Evolutionary conservation across 2,113 vertebrate genomes (phyloP), one percentile per base, ranked within the genome.

Genomic region (Antechinus flavipes): DNA sequence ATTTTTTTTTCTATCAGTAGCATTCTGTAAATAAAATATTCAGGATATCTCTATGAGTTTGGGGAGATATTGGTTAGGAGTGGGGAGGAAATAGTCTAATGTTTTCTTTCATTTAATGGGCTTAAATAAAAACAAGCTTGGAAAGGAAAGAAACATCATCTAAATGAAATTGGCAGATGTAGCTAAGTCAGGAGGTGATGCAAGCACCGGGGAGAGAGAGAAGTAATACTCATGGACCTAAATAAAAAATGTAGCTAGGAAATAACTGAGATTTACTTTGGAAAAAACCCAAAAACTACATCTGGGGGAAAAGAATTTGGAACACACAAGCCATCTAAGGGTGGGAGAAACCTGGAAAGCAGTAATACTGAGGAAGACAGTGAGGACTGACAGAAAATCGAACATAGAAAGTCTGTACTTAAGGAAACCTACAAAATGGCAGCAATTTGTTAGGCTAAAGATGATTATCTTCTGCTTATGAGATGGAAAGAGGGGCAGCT

Each of bases 291-390:
- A 90, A 94, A 50, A 47, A 96, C 61, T 91, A 35, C 14, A 91
- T 91, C 23, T 92, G 61, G 84, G 91, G 92, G 30, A 94, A 97
- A 94, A 94, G 94, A 92, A 93, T 52, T 93, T 92, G 91, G 56
- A 19, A 58, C 25, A 92, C 24, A 95, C 68, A 84, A 84, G 53
- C 90, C 90, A 58, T 84, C 54, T 93, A 91, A 94, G 46, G 22
- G 8, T 94, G 23, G 54, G 30, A 92, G 54, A 97, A 94, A 92
- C 1, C 90, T 93, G 84, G 27, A 96, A 91, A 93, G 58, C 92
- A 46, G 10, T 91, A 94, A 95, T 42, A 19, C 49, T 92, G 42
- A 47, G 1, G 49, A 93, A 42, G 93, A 53, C 90, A 50, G 90
- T 90, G 27, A 90, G 61, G 35, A n/a, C 14, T 76, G 14, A 35